Conservation (phyloP, 2,888 invertebrate genomes). For the Vanessa cardui region DNA sequence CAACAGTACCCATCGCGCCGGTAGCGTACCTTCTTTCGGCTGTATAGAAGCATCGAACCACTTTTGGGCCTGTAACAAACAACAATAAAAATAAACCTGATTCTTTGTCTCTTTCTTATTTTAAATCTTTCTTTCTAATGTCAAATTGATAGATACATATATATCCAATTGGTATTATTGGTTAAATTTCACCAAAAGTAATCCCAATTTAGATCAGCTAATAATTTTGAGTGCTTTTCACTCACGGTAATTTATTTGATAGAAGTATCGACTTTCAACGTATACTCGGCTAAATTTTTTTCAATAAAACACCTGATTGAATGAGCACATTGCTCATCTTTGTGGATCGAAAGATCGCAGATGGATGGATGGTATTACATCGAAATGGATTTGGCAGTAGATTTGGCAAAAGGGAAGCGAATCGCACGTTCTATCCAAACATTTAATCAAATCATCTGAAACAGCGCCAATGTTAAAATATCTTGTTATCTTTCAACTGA, state of each 20-base stretch:
- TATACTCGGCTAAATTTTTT: slow-evolving; percentile 20
- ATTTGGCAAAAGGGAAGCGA: slow-evolving; percentile 39
- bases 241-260: background rate
- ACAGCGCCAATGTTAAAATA: slow-evolving; percentile 40
- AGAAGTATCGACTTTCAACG: background rate
- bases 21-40: slow-evolving; percentile 97
- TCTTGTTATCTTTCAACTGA: slow-evolving; percentile 13
- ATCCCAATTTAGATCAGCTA: no score
- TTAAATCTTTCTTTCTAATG: no score
- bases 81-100: slow-evolving; percentile 24
- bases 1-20: slow-evolving; percentile 98
- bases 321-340: slow-evolving; percentile 29
- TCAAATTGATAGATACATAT: no score
- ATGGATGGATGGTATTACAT: slow-evolving; percentile 42
- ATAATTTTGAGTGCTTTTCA: no score
- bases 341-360: slow-evolving; percentile 36
- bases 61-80: slow-evolving; percentile 91
- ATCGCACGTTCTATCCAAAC: slow-evolving; percentile 29
- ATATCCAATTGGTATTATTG: background rate
- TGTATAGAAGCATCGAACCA: slow-evolving; percentile 98
- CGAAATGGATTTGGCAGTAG: slow-evolving; percentile 46
- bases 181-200: background rate
- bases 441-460: slow-evolving; percentile 42
- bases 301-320: slow-evolving; percentile 35
- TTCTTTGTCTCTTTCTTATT: background rate